A percentile compares a stretch with the other conserved stretches of the same genome.
phyloP scores from a whole-genome alignment of 2,888 invertebrate species.

The Orthonevra nobilis region DNA sequence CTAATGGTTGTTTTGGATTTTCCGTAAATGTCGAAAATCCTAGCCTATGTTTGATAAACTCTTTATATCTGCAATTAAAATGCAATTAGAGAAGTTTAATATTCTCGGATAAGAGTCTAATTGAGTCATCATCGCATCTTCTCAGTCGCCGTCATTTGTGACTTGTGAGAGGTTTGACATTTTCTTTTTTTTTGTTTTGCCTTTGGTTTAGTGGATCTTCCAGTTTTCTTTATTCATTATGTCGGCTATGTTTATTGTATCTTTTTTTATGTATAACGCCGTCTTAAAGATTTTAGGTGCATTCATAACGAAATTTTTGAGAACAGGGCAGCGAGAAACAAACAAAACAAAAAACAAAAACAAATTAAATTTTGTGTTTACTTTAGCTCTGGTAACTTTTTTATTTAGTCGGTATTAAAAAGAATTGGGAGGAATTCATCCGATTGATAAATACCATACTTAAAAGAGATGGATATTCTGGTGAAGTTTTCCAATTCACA shows the following conservation, averaged over 20 bases:
- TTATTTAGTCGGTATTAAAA: not conserved
- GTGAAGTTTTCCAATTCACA: too few relatives aligned
- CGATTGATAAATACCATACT: slow-evolving; percentile 18
- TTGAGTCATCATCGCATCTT: slow-evolving; percentile 16
- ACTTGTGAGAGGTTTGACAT: not conserved
- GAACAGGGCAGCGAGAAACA: not conserved
- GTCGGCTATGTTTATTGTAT: slow-evolving; percentile 33
- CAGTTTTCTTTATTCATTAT: slow-evolving; percentile 20
- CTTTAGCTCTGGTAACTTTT: not conserved
- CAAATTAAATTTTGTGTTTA: not conserved
- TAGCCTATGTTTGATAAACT: slow-evolving; percentile 49
- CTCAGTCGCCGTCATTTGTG: slow-evolving; percentile 1
- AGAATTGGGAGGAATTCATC: slow-evolving; percentile 24
- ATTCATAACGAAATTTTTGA: slow-evolving; percentile 34
- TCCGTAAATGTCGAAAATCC: slow-evolving; percentile 1
- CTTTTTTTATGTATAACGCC: slow-evolving; percentile 19
- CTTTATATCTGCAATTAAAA: slow-evolving; percentile 45
- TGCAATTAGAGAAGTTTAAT: slow-evolving; percentile 48
- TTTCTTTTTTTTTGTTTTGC: not conserved
- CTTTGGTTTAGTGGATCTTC: slow-evolving; percentile 1
- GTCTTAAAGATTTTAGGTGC: slow-evolving; percentile 23
- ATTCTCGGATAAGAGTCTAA: slow-evolving; percentile 33
- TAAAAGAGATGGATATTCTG: too few relatives aligned
- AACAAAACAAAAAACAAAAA: not conserved
- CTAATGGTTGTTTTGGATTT: not conserved